Conservation (phyloP, 2,797 vertebrate genomes). For the Apodemus agrarius region DNA sequence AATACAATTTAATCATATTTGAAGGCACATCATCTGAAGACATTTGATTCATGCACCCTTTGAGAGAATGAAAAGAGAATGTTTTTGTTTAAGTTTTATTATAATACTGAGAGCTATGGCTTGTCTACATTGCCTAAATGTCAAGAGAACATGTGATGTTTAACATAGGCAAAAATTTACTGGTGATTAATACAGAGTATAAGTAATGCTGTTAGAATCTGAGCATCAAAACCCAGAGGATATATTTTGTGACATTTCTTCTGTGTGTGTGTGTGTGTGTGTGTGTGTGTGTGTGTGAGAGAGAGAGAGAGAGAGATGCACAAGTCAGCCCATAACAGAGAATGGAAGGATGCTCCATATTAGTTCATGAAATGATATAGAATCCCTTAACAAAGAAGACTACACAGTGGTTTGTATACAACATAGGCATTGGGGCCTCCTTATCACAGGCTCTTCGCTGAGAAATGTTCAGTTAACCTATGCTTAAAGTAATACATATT, state of each 20-base stretch:
- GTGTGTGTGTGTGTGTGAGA: too few relatives aligned
- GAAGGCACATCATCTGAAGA: background rate
- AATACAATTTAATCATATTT: conserved; percentile 28
- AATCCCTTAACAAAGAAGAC: background rate
- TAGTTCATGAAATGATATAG: conserved; percentile 41
- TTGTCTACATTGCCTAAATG: conserved; percentile 44
- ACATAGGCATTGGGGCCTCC: background rate
- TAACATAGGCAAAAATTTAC: conserved; percentile 30
- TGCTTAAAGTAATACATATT: background rate
- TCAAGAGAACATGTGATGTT: conserved; percentile 30
- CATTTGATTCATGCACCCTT: background rate
- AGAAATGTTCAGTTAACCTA: background rate
- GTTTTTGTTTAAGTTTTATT: conserved; percentile 10
- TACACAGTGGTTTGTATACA: background rate
- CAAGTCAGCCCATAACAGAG: conserved; percentile 46
- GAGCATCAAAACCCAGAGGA: conserved; percentile 42
- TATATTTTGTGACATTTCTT: conserved; percentile 41
- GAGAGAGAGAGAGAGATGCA: background rate
- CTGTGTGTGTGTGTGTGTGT: background rate
- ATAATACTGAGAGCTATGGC: conserved; percentile 9
- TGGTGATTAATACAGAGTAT: conserved; percentile 44
- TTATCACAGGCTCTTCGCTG: background rate
- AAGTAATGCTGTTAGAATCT: conserved; percentile 57
- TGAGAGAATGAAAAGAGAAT: background rate
- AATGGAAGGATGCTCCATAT: conserved; percentile 13